A percentile compares a stretch with the other conserved stretches of the same genome.
These are phyloP conservation scores for Ornithorhynchus anatinus DNA, from an alignment of 2,113 vertebrate species.

Conservation along the genomic window DNA sequence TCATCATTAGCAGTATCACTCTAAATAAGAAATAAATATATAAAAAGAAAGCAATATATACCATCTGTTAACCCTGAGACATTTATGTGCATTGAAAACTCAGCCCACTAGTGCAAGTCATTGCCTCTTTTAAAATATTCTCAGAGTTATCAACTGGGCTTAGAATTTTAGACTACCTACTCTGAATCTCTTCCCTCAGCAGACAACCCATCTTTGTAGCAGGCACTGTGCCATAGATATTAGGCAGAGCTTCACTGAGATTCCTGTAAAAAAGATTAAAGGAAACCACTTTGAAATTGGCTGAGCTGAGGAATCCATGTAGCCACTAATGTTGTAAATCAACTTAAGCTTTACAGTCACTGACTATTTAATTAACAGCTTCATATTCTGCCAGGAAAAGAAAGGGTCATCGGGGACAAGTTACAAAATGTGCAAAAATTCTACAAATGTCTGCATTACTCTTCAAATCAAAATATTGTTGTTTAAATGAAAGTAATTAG, in stretches of 20 bases:
- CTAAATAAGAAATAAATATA: no score
- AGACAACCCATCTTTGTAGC: constrained; percentile 34
- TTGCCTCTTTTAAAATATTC: no score
- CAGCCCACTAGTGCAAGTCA: no score
- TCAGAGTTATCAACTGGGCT: constrained; percentile 14
- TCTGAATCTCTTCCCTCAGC: constrained; percentile 35
- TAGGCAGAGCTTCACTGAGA: constrained; percentile 54
- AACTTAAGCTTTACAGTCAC: constrained; percentile 16
- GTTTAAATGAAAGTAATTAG: background rate
- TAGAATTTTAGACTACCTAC: constrained; percentile 51
- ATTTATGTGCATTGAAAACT: no score
- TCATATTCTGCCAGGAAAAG: constrained; percentile 40
- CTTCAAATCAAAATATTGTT: constrained; percentile 21
- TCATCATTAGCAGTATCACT: no score
- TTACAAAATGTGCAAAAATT: constrained; percentile 15
- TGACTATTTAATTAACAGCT: constrained; percentile 64
- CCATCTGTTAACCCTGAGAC: no score
- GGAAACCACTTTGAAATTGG: constrained; percentile 67
- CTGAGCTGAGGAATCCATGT: constrained; percentile 62
- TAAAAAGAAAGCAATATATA: no score
- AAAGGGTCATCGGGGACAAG: constrained; percentile 29
- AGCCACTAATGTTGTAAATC: constrained; percentile 56
- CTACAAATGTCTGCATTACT: background rate
- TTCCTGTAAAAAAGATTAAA: constrained; percentile 73
- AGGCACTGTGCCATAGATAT: constrained; percentile 66